Evolutionary conservation across 2,113 vertebrate species (phyloP).

Genomic region (Proteles cristata): DNA sequence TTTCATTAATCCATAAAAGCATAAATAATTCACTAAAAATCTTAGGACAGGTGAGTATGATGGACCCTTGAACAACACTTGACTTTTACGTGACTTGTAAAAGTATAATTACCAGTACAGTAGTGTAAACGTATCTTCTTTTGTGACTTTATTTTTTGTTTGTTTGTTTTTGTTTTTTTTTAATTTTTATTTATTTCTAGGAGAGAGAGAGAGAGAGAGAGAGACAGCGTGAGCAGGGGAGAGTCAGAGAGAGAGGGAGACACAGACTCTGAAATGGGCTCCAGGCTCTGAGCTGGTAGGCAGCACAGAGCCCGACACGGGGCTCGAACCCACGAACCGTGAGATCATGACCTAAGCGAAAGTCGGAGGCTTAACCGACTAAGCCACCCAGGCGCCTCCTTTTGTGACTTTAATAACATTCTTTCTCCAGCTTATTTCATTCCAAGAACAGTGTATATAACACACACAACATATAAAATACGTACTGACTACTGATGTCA

Average conservation of each 20-base stretch:
- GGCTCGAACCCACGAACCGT: no score
- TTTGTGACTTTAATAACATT: neutral
- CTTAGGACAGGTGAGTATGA: neutral
- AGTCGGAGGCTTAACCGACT: no score
- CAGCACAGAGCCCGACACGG: no score
- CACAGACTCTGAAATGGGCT: no score
- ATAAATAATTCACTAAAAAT: neutral
- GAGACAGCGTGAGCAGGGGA: no score
- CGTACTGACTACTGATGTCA: neutral
- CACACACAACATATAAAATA: neutral
- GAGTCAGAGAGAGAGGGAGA: no score
- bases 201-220: no score
- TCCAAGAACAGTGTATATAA: neutral
- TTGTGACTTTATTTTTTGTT: neutral
- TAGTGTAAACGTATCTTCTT: neutral
- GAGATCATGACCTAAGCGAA: no score
- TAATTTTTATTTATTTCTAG: no score
- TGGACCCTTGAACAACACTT: neutral
- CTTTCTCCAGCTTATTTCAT: neutral
- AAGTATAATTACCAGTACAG: neutral
- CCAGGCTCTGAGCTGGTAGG: no score
- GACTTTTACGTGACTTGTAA: neutral
- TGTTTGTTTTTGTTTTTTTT: no score
- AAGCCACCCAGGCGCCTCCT: no score
- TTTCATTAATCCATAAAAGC: neutral